Conservation (phyloP, 2,797 vertebrate genomes). For the Arctocebus calabarensis region DNA sequence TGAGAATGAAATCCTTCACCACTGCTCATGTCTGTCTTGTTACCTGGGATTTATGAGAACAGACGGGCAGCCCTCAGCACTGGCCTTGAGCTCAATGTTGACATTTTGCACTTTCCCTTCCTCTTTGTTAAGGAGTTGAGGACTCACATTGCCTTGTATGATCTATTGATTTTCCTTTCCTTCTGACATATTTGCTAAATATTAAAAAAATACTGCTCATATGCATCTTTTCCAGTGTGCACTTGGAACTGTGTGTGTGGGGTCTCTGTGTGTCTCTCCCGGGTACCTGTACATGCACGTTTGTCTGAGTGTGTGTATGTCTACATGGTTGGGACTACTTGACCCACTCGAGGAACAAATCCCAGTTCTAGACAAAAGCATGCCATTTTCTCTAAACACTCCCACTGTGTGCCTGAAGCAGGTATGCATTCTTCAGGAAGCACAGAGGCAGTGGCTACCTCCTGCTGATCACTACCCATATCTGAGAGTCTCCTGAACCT, state of each 20-base stretch:
- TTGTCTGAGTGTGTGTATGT: not conserved
- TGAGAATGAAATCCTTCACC: constrained; percentile 75
- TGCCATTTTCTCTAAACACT: not conserved
- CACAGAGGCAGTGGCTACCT: not conserved
- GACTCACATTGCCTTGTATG: constrained; percentile 52
- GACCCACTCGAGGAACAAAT: constrained; percentile 22
- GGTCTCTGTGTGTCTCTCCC: not conserved
- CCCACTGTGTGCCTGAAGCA: not conserved
- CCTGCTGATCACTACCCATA: not conserved
- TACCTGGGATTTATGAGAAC: constrained; percentile 64
- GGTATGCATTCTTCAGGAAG: not conserved
- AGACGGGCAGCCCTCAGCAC: constrained; percentile 1
- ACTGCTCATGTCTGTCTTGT: constrained; percentile 73
- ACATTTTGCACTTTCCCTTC: not conserved
- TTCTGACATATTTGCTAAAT: constrained; percentile 18
- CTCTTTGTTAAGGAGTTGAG: constrained; percentile 28
- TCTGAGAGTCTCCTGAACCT: not conserved
- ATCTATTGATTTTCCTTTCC: constrained; percentile 53
- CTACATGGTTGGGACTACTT: not conserved
- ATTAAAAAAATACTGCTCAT: not conserved
- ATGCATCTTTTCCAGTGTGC: not conserved
- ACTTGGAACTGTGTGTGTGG: not conserved
- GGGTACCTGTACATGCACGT: not conserved
- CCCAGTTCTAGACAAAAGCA: not conserved
- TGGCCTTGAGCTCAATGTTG: not conserved